Conservation (phyloP, 53 echinoderm and acorn worm genomes). For the Henricia sp. region DNA sequence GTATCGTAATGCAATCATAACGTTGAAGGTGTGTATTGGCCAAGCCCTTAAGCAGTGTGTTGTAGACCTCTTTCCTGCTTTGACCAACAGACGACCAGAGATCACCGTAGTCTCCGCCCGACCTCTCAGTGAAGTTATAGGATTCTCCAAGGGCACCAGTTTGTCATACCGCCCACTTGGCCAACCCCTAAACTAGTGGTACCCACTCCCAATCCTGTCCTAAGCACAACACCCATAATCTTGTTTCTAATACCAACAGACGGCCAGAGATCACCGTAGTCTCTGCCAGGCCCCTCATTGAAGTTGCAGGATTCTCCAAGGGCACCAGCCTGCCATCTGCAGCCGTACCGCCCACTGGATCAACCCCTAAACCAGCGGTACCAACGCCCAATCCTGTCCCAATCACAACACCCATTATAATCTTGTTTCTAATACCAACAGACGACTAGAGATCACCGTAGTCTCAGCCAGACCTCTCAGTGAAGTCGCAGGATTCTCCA, state of each 20-base stretch:
- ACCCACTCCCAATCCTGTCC: background rate
- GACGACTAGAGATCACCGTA: conserved; percentile 64
- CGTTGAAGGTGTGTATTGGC: no score
- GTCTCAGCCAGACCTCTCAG: conserved; percentile 68
- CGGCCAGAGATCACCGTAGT: conserved; percentile 65
- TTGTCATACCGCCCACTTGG: background rate
- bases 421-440: background rate
- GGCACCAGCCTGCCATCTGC: conserved; percentile 10
- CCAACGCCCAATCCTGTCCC: background rate
- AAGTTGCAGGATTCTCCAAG: conserved; percentile 62
- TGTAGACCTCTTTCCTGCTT: background rate
- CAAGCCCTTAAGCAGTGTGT: no score
- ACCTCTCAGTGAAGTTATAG: conserved; percentile 67
- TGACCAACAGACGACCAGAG: conserved; percentile 47
- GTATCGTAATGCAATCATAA: no score
- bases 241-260: conserved; percentile 7
- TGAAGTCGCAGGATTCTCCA: conserved; percentile 65
- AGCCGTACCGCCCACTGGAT: background rate
- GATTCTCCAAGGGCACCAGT: conserved; percentile 49
- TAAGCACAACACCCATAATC: background rate
- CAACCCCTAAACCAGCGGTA: background rate
- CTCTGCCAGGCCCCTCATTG: conserved; percentile 68
- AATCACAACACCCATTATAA: background rate
- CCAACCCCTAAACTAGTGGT: no score
- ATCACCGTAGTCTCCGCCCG: conserved; percentile 66